Evolutionary conservation across 2,888 invertebrate genomes (phyloP).

Genomic region (Drosophila leonis): DNA sequence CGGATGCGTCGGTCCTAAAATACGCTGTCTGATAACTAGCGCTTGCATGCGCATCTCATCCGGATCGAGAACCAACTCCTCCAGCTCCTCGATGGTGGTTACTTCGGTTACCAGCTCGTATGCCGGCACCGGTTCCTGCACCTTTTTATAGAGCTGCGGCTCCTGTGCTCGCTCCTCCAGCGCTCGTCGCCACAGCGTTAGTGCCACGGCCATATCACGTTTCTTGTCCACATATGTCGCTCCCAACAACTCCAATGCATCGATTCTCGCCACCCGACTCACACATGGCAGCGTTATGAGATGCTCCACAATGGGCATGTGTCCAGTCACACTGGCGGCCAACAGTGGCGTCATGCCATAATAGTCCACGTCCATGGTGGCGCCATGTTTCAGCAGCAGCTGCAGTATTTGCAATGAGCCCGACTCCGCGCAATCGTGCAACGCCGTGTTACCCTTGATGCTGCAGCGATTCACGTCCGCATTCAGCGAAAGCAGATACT

Average conservation of each 20-base stretch:
- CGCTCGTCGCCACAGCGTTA: slow-evolving; percentile 95
- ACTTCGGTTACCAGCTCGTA: slow-evolving; percentile 96
- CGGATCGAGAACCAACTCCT: slow-evolving; percentile 95
- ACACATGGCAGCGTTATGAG: slow-evolving; percentile 92
- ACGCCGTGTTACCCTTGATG: slow-evolving; percentile 95
- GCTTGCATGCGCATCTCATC: slow-evolving; percentile 99
- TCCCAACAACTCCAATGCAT: slow-evolving; percentile 95
- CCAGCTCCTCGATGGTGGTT: slow-evolving; percentile 91
- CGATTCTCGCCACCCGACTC: slow-evolving; percentile 92
- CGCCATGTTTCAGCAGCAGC: slow-evolving; percentile 94
- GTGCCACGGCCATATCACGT: slow-evolving; percentile 95
- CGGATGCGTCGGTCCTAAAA: slow-evolving; percentile 96
- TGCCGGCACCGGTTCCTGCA: slow-evolving; percentile 91
- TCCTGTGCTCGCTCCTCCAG: slow-evolving; percentile 92
- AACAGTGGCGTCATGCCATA: slow-evolving; percentile 98
- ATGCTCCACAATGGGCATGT: slow-evolving; percentile 96
- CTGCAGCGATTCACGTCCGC: slow-evolving; percentile 97
- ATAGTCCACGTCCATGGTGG: slow-evolving; percentile 96
- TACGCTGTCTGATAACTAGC: slow-evolving; percentile 95
- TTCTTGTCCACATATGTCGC: slow-evolving; percentile 99
- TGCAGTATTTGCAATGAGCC: slow-evolving; percentile 97
- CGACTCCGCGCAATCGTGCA: slow-evolving; percentile 98
- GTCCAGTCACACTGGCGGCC: slow-evolving; percentile 96
- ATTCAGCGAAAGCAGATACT: slow-evolving; percentile 93
- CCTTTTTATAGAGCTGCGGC: slow-evolving; percentile 91